Evolutionary conservation across 2,888 invertebrate genomes (phyloP), one percentile per base, ranked within the genome.

Genomic region (Mylabris sibirica): DNA sequence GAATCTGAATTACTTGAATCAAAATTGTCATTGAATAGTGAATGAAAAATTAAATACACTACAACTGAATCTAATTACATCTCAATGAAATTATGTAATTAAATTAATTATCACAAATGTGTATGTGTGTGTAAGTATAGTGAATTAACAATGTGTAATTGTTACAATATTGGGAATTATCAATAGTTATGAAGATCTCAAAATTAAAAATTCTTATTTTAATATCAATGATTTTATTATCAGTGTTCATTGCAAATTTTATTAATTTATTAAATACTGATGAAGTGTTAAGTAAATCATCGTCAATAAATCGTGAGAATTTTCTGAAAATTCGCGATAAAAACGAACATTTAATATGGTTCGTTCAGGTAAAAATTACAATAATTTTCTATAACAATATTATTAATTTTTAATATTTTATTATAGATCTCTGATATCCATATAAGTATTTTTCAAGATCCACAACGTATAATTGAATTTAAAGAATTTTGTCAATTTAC

Each of bases 401-500:
- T 11, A 3, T 22, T 1, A 11, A 53, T 6, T 12, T 63, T 3
- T 6, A 11, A 60, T 63, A 63, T 3, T 35, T 17, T 12, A 41
- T 41, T 57, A 79, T 83, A 96, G 95, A 91, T 97, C 78, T 93
- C 95, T 69, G 97, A 97, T 84, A 89, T 96, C 74, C 97, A 97
- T 83, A 90, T 97, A 71, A 96, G 96, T 83, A 90, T 93, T 84
- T 95, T 94, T 83, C 88, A 90, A 79, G 95, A 95, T 82, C 88
- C 88, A 53, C 87, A 87, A 11, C 88, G 96, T 80, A 91, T 92
- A 80, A 88, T 90, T 38, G 92, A 96, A 78, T 89, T 97, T 67
- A 89, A 89, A 80, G 91, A 92, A 79, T 96, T 96, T 85, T 94
- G 94, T 84, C 89, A 91, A 74, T 86, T 86, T 69, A 93, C 94